A percentile compares a stretch with the other conserved stretches of the same genome.
Evolutionary conservation across 2,113 vertebrate species (phyloP).

Genomic region (Rhinolophus sinicus): DNA sequence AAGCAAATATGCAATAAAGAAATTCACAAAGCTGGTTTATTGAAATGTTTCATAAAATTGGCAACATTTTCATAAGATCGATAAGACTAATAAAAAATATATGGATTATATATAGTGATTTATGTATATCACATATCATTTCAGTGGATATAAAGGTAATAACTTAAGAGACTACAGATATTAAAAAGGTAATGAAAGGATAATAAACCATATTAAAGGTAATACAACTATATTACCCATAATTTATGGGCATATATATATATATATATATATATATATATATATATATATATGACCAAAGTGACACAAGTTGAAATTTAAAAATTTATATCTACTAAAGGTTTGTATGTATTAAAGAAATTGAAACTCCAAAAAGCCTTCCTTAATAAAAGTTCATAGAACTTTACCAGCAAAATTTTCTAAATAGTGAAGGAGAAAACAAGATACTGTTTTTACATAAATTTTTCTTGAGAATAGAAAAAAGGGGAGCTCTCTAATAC

Average conservation of each 20-base stretch:
- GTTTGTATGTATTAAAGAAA: neutral
- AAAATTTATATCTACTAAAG: neutral
- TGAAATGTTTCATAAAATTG: conserved; percentile 27
- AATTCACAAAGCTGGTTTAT: neutral
- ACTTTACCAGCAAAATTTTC: conserved; percentile 16
- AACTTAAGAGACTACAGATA: neutral
- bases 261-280: too few species aligned
- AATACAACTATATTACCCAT: neutral
- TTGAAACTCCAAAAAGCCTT: neutral
- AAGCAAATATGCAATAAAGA: neutral
- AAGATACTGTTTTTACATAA: neutral
- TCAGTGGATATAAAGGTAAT: neutral
- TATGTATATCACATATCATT: neutral
- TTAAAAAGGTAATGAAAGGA: neutral
- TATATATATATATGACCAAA: neutral
- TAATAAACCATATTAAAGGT: neutral
- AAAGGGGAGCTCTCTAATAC: neutral
- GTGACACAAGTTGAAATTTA: neutral
- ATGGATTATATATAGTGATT: neutral
- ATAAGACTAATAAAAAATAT: neutral
- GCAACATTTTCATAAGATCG: neutral
- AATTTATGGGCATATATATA: neutral
- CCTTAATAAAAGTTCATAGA: neutral
- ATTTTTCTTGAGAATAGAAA: neutral
- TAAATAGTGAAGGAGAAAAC: conserved; percentile 1